Conservation (phyloP, 53 echinoderm and acorn worm species). For the Antedon mediterranea region DNA sequence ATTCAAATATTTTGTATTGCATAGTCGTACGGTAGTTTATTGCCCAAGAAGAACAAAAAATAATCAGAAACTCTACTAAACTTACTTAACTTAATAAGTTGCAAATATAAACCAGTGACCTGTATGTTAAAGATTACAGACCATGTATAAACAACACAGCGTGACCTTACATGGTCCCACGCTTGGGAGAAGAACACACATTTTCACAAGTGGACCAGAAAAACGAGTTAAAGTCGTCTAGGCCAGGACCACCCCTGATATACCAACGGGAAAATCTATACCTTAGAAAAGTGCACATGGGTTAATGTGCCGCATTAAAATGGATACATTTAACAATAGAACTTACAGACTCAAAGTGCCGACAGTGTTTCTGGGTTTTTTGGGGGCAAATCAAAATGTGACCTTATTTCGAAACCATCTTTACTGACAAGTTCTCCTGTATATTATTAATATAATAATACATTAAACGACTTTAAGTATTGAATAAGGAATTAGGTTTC, state of each 20-base stretch:
- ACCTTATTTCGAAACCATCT: too few relatives aligned
- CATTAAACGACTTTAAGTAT: too few relatives aligned
- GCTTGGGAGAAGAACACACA: background rate
- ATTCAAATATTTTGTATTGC: too few relatives aligned
- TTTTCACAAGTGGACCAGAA: background rate
- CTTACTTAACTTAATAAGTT: too few relatives aligned
- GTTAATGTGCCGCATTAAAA: background rate
- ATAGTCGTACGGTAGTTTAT: too few relatives aligned
- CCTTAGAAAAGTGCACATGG: background rate
- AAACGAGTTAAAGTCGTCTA: background rate
- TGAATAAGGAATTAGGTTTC: too few relatives aligned
- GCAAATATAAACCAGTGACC: background rate
- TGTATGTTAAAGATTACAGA: background rate
- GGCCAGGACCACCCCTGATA: background rate
- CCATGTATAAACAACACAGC: background rate
- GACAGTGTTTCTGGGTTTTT: background rate
- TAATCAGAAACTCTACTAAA: too few relatives aligned
- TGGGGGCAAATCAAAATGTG: too few relatives aligned
- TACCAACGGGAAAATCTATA: background rate
- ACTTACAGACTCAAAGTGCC: background rate
- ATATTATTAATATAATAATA: too few relatives aligned
- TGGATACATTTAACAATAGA: background rate
- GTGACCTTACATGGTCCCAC: background rate
- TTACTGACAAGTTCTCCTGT: too few relatives aligned
- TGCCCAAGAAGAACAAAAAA: too few relatives aligned